phyloP scores from a whole-genome alignment of 2,888 invertebrate species.

The Crematogaster levior region DNA sequence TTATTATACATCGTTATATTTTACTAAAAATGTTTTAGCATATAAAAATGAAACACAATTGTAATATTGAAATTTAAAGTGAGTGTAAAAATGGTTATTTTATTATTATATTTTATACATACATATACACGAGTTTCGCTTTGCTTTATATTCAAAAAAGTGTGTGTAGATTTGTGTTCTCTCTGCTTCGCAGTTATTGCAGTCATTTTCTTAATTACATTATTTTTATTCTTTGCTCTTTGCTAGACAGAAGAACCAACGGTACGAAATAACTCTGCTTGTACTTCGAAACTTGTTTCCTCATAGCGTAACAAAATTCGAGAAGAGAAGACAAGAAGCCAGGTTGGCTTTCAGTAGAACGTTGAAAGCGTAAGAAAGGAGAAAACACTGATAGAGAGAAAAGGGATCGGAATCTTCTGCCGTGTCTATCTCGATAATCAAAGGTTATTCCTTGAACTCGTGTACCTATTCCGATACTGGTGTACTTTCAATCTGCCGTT shows the following conservation, averaged over 20 bases:
- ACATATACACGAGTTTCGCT: too few relatives aligned
- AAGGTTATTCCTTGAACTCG: slow-evolving; percentile 6
- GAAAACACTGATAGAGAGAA: slow-evolving; percentile 17
- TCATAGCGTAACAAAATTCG: slow-evolving; percentile 33
- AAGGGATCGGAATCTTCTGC: background rate
- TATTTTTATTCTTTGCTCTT: slow-evolving; percentile 11
- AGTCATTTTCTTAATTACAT: slow-evolving; percentile 44
- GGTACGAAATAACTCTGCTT: slow-evolving; percentile 24
- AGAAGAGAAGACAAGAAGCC: slow-evolving; percentile 6
- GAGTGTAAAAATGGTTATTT: background rate
- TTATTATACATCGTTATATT: background rate
- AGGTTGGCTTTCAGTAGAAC: slow-evolving; percentile 29
- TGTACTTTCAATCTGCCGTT: slow-evolving; percentile 1
- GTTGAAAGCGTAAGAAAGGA: slow-evolving; percentile 3
- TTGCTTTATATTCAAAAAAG: too few relatives aligned
- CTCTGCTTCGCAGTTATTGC: background rate
- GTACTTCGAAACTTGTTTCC: slow-evolving; percentile 27
- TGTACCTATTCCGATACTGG: background rate
- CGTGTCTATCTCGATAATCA: background rate
- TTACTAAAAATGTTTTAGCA: background rate
- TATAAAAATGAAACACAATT: background rate
- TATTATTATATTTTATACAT: background rate
- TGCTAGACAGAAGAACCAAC: background rate
- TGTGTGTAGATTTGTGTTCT: too few relatives aligned
- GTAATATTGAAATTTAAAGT: background rate